Percentiles rank a stretch among this genome's conserved stretches.
These are phyloP conservation scores for Acleris literana DNA, from an alignment of 2,888 invertebrate genomes.

Conservation along the genomic window DNA sequence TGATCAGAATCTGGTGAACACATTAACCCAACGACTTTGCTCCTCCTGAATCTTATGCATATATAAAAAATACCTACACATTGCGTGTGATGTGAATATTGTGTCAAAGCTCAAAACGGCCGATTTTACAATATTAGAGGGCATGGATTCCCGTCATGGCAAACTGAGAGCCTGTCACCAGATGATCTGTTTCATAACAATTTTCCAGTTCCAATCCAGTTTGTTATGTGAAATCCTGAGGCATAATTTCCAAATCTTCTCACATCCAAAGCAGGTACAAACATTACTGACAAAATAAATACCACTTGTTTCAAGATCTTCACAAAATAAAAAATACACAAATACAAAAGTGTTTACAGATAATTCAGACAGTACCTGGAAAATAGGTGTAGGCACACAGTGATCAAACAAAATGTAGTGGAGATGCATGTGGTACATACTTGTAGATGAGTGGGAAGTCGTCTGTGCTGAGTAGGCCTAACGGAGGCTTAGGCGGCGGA, in stretches of 20 bases:
- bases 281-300: constrained; percentile 48
- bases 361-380: constrained; percentile 59
- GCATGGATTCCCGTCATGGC: constrained; percentile 49
- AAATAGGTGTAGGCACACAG: constrained; percentile 64
- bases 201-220: constrained; percentile 23
- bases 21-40: constrained; percentile 52
- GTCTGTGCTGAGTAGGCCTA: constrained; percentile 92
- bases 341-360: constrained; percentile 57
- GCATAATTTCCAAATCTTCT: constrained; percentile 28
- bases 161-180: constrained; percentile 30
- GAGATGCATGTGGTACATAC: constrained; percentile 82
- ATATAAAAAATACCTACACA: constrained; percentile 57
- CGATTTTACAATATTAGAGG: constrained; percentile 48
- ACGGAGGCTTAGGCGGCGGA: constrained; percentile 88
- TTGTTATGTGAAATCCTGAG: constrained; percentile 15
- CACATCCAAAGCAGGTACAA: constrained; percentile 37
- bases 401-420: constrained; percentile 48
- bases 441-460: constrained; percentile 93
- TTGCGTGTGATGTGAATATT: constrained; percentile 38
- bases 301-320: constrained; percentile 64
- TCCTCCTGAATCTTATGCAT: constrained; percentile 45
- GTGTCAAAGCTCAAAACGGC: constrained; percentile 50
- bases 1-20: constrained; percentile 77
- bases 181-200: constrained; percentile 24
- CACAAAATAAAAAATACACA: constrained; percentile 63